These are phyloP conservation scores for Oryzias celebensis DNA, from an alignment of 2,113 vertebrate species.

Conservation along the genomic window DNA sequence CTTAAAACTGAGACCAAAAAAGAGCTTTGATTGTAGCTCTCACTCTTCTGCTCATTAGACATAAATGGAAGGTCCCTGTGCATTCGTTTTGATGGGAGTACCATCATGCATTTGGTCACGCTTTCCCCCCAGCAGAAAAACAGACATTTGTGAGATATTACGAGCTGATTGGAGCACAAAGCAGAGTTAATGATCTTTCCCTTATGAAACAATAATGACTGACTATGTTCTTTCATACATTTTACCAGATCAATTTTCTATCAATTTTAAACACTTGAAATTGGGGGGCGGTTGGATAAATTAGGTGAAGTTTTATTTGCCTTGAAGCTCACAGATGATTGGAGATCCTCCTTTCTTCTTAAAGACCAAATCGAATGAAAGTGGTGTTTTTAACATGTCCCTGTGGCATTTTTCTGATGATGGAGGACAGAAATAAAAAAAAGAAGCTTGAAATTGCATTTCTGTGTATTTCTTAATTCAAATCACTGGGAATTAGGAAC, in stretches of 20 bases:
- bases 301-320: slow-evolving; percentile 47
- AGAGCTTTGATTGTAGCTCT: not conserved
- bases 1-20: not conserved
- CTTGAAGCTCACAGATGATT: slow-evolving; percentile 37
- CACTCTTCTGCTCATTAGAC: slow-evolving; percentile 13
- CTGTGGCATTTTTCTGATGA: no score
- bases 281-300: slow-evolving; percentile 52
- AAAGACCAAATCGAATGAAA: slow-evolving; percentile 42
- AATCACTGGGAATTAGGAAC: no score
- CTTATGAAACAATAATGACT: slow-evolving; percentile 56
- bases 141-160: slow-evolving; percentile 58
- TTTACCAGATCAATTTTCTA: slow-evolving; percentile 68
- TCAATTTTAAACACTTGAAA: slow-evolving; percentile 65
- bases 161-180: slow-evolving; percentile 62
- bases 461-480: no score
- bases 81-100: slow-evolving; percentile 4
- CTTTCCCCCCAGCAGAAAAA: slow-evolving; percentile 34
- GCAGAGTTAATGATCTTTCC: slow-evolving; percentile 43
- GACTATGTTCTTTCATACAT: slow-evolving; percentile 60
- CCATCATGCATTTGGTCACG: slow-evolving; percentile 20
- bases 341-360: slow-evolving; percentile 42
- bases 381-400: no score
- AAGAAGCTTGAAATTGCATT: no score
- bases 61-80: not conserved
- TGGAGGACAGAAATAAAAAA: no score